Evolutionary conservation across 2,797 vertebrate species (phyloP).

Genomic region (Siniperca scherzeri): DNA sequence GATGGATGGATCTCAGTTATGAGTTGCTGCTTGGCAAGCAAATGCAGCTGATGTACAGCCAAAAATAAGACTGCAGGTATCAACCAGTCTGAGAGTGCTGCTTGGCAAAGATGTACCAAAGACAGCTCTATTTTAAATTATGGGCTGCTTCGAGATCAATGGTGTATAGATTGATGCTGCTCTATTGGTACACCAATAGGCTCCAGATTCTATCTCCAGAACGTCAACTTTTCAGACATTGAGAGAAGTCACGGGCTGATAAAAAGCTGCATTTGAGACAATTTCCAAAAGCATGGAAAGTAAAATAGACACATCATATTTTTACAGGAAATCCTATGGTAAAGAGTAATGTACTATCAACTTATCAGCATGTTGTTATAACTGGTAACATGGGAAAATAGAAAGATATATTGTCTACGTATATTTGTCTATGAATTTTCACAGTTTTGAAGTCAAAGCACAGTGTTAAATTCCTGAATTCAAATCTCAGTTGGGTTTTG

Average conservation of each 20-base stretch:
- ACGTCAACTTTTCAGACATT: neutral
- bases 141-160: neutral
- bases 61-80: slow-evolving; percentile 51
- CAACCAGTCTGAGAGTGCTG: slow-evolving; percentile 1
- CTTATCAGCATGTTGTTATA: neutral
- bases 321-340: neutral
- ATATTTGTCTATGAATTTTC: neutral
- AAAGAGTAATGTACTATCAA: neutral
- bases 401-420: neutral
- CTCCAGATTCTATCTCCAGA: neutral
- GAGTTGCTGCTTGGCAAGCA: slow-evolving; percentile 32
- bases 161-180: neutral
- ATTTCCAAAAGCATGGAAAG: neutral
- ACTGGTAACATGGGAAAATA: neutral
- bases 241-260: neutral
- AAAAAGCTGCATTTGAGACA: neutral
- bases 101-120: slow-evolving; percentile 24
- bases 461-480: slow-evolving; percentile 4
- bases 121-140: slow-evolving; percentile 38
- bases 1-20: slow-evolving; percentile 14
- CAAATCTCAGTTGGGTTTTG: slow-evolving; percentile 4
- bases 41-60: slow-evolving; percentile 46
- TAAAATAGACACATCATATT: neutral
- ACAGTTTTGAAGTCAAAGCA: slow-evolving; percentile 8
- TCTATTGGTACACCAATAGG: neutral